Evolutionary conservation across 2,888 invertebrate genomes (phyloP), one percentile per base, ranked within the genome.

Genomic region (Lutraria lutraria): DNA sequence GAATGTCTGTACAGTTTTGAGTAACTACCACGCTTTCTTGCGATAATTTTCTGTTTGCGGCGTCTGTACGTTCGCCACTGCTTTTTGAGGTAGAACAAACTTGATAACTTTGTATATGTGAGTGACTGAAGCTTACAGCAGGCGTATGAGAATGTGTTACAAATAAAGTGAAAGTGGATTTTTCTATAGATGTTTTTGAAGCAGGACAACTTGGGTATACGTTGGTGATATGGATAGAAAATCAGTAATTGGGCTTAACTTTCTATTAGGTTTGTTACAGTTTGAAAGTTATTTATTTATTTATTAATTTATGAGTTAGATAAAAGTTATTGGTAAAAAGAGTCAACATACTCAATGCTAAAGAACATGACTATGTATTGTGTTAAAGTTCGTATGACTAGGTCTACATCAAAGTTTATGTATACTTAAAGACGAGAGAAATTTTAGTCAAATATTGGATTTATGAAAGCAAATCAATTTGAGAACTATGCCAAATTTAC

Each of bases 31-130:
- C 19, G 29, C 34, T 13, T 76, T 15, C 53, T 53, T 53, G n/a
- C 52, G 52, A 19, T 25, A 81, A 54, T 21, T 81, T 16, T 81
- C 81, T 13, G 52, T 81, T 81, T 54, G 52, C 52, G 52, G 81
- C 3, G 25, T 16, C 52, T 81, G 4, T n/a, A 81, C 19, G n/a
- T 53, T 53, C 53, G 3, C 34, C 34, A 52, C 43, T 43, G 16
- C 76, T 25, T 76, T 31, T 31, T 13, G 34, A 21, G 63, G n/a
- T 68, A 13, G 63, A 68, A 68, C 19, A 63, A 52, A 31, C 31
- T 76, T 76, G 76, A 4, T 31, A 34, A 76, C 76, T 31, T 76
- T 76, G 15, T 31, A 34, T 31, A 16, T 34, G 15, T 56, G 31
- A 19, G 54, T 56, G 56, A 68, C 25, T 25, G 3, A 25, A 13